Evolutionary conservation across 2,113 vertebrate species (phyloP).

Genomic region (Regulus satrapa): DNA sequence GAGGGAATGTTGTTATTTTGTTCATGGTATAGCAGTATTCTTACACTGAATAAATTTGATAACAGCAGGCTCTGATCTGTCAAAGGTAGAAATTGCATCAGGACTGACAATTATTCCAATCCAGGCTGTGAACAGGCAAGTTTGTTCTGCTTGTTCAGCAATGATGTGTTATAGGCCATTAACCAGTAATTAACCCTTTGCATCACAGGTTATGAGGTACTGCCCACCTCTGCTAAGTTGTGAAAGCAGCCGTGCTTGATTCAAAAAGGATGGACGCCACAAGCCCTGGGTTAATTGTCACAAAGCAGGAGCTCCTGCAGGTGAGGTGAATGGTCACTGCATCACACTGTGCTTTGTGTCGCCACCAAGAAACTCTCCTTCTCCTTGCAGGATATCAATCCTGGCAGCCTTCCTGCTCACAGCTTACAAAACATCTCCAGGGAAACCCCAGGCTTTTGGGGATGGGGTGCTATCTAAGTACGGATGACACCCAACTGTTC

Average conservation of each 20-base stretch:
- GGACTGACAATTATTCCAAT: neutral
- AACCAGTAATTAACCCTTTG: neutral
- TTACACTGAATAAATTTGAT: neutral
- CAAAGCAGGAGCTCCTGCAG: neutral
- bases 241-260: neutral
- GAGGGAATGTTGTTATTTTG: neutral
- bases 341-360: neutral
- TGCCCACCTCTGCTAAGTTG: neutral
- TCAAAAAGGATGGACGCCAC: neutral
- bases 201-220: neutral
- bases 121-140: neutral
- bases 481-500: accelerated
- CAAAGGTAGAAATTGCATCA: neutral
- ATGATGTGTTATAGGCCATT: neutral
- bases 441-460: neutral
- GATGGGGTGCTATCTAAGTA: neutral
- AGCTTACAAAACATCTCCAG: neutral
- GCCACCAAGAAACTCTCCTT: neutral
- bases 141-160: neutral
- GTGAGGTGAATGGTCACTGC: neutral
- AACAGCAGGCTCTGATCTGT: neutral
- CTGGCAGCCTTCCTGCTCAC: neutral
- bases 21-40: neutral
- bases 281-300: neutral
- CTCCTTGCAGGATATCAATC: neutral